Conservation (phyloP, 2,113 vertebrate species). For the Danio rerio region GRCz12tu NC_133185.1:22715001-22715500, state of each 20-base stretch:
- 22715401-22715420: no score
- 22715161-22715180: not conserved
- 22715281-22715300: not conserved
- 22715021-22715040: not conserved
- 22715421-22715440: no score
- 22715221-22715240: conserved; percentile 24
- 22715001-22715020: not conserved
- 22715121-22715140: not conserved
- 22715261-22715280: not conserved
- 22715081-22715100: conserved; percentile 28
- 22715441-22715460: no score
- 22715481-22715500: no score
- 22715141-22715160: conserved; percentile 7
- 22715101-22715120: conserved; percentile 27
- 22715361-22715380: not conserved
- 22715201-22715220: not conserved
- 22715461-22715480: no score
- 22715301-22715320: not conserved
- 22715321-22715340: not conserved
- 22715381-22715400: no score
- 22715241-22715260: not conserved
- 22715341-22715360: not conserved
- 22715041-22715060: not conserved
- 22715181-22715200: not conserved
- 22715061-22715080: not conserved